These are phyloP conservation scores for Danio jaintianensis DNA, from an alignment of 2,797 vertebrate species.

Conservation along the genomic window DNA sequence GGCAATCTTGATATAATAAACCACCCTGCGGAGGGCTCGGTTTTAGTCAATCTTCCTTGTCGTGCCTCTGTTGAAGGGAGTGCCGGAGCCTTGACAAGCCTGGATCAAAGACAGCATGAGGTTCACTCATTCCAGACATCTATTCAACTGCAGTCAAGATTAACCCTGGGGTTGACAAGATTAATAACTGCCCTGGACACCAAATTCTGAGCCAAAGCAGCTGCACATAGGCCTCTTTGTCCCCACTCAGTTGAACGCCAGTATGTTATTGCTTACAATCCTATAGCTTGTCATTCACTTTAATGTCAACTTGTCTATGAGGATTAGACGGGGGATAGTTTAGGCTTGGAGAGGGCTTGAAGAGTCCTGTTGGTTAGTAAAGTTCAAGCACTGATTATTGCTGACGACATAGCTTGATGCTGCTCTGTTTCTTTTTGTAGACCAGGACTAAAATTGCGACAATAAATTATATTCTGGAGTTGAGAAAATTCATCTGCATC, in stretches of 20 bases:
- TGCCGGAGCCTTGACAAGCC: slow-evolving; percentile 39
- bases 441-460: not conserved
- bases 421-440: not conserved
- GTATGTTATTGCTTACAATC: slow-evolving; percentile 39
- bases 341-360: slow-evolving; percentile 30
- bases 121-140: slow-evolving; percentile 68
- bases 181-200: slow-evolving; percentile 66
- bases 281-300: slow-evolving; percentile 49
- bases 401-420: not conserved
- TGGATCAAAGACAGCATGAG: slow-evolving; percentile 54
- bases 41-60: slow-evolving; percentile 38
- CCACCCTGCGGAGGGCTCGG: slow-evolving; percentile 47
- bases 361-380: slow-evolving; percentile 13
- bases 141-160: slow-evolving; percentile 68
- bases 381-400: slow-evolving; percentile 15
- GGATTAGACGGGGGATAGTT: slow-evolving; percentile 43
- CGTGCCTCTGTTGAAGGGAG: slow-evolving; percentile 40
- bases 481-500: not conserved
- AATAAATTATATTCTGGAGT: not conserved
- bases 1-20: slow-evolving; percentile 47
- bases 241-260: slow-evolving; percentile 19
- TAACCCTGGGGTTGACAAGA: slow-evolving; percentile 71
- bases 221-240: slow-evolving; percentile 50
- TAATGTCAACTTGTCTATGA: slow-evolving; percentile 32
- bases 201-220: slow-evolving; percentile 50